Percentiles rank a stretch among this genome's conserved stretches.
These are phyloP conservation scores for Meteorus cinctellus DNA, from an alignment of 2,888 invertebrate genomes.

Conservation along the genomic window DNA sequence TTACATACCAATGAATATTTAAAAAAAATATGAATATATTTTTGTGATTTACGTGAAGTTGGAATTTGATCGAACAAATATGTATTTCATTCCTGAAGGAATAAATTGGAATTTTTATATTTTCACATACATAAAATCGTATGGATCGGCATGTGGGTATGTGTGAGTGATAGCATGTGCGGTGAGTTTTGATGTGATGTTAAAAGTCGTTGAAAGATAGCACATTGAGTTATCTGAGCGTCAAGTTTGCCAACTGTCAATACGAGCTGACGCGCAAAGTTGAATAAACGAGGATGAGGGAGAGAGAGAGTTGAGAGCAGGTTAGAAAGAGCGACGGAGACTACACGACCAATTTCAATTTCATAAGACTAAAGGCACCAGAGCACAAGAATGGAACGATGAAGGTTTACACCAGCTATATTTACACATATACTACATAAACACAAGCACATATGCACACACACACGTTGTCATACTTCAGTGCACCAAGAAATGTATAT, in stretches of 20 bases:
- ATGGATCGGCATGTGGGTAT: neutral
- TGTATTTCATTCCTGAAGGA: neutral
- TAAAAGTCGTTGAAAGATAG: neutral
- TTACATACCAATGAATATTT: neutral
- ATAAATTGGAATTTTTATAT: neutral
- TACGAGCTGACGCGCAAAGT: slow-evolving; percentile 16
- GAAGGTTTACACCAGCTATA: neutral
- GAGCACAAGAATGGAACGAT: neutral
- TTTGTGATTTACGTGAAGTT: no score
- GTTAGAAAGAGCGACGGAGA: neutral
- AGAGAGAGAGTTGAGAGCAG: neutral
- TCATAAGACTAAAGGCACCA: slow-evolving; percentile 14
- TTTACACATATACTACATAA: no score
- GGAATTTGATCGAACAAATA: neutral
- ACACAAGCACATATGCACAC: no score
- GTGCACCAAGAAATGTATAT: no score
- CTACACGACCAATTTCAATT: slow-evolving; percentile 22
- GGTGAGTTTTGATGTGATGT: neutral
- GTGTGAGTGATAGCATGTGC: neutral
- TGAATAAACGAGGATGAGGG: neutral
- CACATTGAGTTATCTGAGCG: neutral
- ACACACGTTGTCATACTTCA: no score
- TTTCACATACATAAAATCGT: no score
- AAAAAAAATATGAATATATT: neutral
- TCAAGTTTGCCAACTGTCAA: slow-evolving; percentile 35